A percentile compares a stretch with the other conserved stretches of the same genome.
These are phyloP conservation scores for Macrosteles quadrilineatus DNA, from an alignment of 1,140 invertebrate species.

Conservation along the genomic window DNA sequence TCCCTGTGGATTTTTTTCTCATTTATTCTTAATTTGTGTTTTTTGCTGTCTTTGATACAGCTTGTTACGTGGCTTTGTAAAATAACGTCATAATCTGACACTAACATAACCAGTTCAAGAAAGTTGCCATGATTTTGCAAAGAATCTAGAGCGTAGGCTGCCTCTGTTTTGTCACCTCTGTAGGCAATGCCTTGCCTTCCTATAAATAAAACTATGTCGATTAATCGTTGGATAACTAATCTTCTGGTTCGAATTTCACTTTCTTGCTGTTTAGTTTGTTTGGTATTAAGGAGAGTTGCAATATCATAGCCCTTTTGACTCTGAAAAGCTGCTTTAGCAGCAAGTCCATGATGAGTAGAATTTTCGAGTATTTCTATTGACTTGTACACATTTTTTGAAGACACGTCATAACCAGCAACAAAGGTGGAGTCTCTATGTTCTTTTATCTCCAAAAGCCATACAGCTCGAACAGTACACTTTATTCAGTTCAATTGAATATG, in stretches of 20 bases:
- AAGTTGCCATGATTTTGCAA: constrained; percentile 36
- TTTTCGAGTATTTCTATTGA: constrained; percentile 31
- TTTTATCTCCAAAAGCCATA: constrained; percentile 28
- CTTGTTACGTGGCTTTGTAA: constrained; percentile 28
- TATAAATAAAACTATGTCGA: constrained; percentile 35
- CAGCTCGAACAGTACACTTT: constrained; percentile 14
- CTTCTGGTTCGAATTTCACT: constrained; percentile 31
- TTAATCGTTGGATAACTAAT: constrained; percentile 33
- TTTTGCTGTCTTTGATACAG: constrained; percentile 30
- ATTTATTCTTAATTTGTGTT: constrained; percentile 10
- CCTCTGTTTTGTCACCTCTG: constrained; percentile 33
- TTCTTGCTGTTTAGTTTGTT: constrained; percentile 29
- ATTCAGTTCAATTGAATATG: constrained; percentile 16
- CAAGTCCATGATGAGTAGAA: constrained; percentile 29
- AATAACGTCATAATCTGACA: constrained; percentile 30
- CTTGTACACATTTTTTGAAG: constrained; percentile 27
- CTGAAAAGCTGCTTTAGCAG: constrained; percentile 19
- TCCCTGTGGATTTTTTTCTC: constrained; percentile 8
- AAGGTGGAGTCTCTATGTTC: constrained; percentile 30
- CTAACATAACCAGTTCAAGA: constrained; percentile 35
- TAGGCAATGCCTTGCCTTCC: constrained; percentile 33
- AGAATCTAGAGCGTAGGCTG: constrained; percentile 26
- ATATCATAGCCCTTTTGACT: constrained; percentile 30
- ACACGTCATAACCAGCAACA: constrained; percentile 31
- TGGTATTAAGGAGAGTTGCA: not conserved